A percentile compares a stretch with the other conserved stretches of the same genome.
These are phyloP conservation scores for Orius insidiosus DNA, from an alignment of 1,140 invertebrate genomes.

Conservation along the genomic window DNA sequence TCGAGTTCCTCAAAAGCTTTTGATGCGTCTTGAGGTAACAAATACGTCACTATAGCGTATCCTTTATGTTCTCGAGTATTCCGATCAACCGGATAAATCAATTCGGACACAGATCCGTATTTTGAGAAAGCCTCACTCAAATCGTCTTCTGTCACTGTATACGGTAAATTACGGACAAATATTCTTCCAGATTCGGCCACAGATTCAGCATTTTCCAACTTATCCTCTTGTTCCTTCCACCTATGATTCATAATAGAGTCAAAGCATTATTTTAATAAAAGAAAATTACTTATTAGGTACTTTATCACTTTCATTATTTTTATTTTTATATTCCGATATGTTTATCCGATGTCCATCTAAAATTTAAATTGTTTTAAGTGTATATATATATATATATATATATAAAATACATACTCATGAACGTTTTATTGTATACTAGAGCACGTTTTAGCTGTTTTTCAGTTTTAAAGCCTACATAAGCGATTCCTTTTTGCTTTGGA, in stretches of 20 bases:
- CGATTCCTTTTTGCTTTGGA: slow-evolving; percentile 60
- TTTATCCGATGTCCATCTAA: slow-evolving; percentile 12
- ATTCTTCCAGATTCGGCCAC: slow-evolving; percentile 84
- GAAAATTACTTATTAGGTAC: neutral
- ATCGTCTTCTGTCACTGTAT: slow-evolving; percentile 75
- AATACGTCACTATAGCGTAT: slow-evolving; percentile 81
- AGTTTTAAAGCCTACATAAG: slow-evolving; percentile 75
- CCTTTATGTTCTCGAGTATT: slow-evolving; percentile 55
- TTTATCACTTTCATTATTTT: slow-evolving; percentile 24
- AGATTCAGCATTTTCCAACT: slow-evolving; percentile 54
- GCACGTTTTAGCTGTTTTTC: slow-evolving; percentile 67
- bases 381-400: too few relatives aligned
- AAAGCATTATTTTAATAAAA: neutral
- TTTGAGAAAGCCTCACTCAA: slow-evolving; percentile 68
- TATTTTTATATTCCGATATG: slow-evolving; percentile 22
- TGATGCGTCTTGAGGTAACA: slow-evolving; percentile 91
- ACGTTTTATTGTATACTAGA: slow-evolving; percentile 70
- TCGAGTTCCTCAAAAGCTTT: slow-evolving; percentile 76
- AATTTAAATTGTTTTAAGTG: slow-evolving; percentile 7
- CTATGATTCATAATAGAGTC: slow-evolving; percentile 25
- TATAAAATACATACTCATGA: slow-evolving; percentile 41
- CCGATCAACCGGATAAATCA: slow-evolving; percentile 77
- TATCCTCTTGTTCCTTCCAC: slow-evolving; percentile 52
- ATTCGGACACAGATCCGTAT: slow-evolving; percentile 79
- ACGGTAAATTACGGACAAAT: slow-evolving; percentile 87